Evolutionary conservation across 2,797 vertebrate species (phyloP), one percentile per base, ranked within the genome.

Genomic region (Microcaecilia unicolor): DNA sequence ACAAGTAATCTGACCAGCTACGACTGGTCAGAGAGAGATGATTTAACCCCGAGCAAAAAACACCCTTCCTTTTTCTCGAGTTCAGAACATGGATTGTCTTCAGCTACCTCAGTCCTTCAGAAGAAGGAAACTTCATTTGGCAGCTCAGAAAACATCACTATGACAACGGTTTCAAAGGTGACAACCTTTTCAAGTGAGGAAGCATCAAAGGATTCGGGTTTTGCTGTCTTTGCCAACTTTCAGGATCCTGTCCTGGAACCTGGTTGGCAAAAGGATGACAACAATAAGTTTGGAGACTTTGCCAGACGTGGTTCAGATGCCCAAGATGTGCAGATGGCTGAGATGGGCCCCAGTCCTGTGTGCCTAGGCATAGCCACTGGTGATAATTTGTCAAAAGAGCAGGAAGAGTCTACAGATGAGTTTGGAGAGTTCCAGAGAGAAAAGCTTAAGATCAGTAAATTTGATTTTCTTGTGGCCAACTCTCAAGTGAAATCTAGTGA

Each of bases 391-490:
- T 43, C 70, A 0, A 73, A 72, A 1, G 57, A 55, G n/a, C 38
- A 2, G 6, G 64, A 55, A 31, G 91, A 93, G 45, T 67, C 63
- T 9, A 22, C 58, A 0, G 89, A 96, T 17, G 94, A 98, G 49
- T 97, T 97, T 2, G 89, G 88, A 6, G 82, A 92, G 48, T 97
- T 97, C 66, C 94, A 97, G 23, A 91, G 85, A 1, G 94, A 99
- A 58, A 98, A 96, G 48, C 90, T 91, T 0, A 98, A 98, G 67
- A 97, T 98, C 68, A 95, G 91, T 70, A 98, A 93, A 70, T 97
- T 94, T 26, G 96, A 99, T 78, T 99, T 99, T 67, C 76, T 98
- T 30, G 83, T 97, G 75, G 95, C 93, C 3, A 93, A 87, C 29
- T 66, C 92, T 15, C 96, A 99, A 61, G 81, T 98, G 61, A 96